A percentile compares a stretch with the other conserved stretches of the same genome.
Conservation (phyloP, 2,797 vertebrate genomes). For the Fringilla coelebs region DNA sequence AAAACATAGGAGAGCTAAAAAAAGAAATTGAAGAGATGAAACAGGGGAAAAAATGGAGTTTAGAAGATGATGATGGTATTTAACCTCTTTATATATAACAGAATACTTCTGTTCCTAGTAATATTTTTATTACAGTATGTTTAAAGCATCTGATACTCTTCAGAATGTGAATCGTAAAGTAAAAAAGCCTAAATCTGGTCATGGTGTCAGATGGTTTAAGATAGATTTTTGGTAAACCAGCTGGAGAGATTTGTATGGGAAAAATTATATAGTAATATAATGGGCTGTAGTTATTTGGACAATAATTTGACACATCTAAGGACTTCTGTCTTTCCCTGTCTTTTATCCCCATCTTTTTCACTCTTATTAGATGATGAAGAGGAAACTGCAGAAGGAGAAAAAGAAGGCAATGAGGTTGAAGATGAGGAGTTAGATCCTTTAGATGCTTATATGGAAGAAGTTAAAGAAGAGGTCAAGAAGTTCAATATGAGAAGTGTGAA, state of each 20-base stretch:
- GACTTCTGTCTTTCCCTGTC: neutral
- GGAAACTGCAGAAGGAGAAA: conserved; percentile 80
- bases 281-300: neutral
- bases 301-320: neutral
- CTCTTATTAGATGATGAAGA: conserved; percentile 86
- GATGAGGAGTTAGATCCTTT: conserved; percentile 93
- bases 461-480: conserved; percentile 98
- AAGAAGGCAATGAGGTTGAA: conserved; percentile 81
- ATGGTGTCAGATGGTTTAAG: neutral
- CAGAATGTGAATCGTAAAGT: neutral
- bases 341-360: neutral
- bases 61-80: conserved; percentile 96
- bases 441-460: conserved; percentile 99
- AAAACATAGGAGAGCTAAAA: conserved; percentile 96
- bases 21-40: conserved; percentile 98
- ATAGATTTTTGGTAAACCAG: neutral
- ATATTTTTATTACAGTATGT: neutral
- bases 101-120: neutral
- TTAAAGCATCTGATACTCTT: neutral
- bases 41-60: conserved; percentile 97
- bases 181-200: neutral
- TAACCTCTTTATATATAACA: neutral
- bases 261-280: neutral
- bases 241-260: neutral
- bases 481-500: conserved; percentile 96